These are phyloP conservation scores for Adrianichthys oophorus DNA, from an alignment of 2,797 vertebrate genomes.

Conservation along the genomic window DNA sequence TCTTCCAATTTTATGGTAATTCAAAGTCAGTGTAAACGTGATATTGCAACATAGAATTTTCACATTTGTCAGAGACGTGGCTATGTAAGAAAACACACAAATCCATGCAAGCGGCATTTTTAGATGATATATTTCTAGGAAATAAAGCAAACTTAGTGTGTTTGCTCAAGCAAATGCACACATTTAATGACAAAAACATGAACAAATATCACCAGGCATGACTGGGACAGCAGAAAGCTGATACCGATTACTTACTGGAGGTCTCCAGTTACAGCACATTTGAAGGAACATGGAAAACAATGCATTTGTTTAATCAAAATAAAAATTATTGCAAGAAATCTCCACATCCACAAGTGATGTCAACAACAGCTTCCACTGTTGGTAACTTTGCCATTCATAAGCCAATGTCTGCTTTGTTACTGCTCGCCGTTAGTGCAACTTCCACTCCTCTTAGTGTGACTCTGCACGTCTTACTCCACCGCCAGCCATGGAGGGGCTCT, in stretches of 20 bases:
- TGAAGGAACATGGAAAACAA: neutral
- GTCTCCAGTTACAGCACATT: constrained; percentile 16
- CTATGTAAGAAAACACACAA: neutral
- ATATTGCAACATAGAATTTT: constrained; percentile 6
- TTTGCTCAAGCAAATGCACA: constrained; percentile 7
- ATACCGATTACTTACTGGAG: constrained; percentile 3
- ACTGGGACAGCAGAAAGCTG: constrained; percentile 25
- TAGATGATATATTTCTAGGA: constrained; percentile 28
- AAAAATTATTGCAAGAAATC: constrained; percentile 50
- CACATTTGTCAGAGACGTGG: constrained; percentile 16
- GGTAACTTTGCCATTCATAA: constrained; percentile 56
- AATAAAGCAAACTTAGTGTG: constrained; percentile 24
- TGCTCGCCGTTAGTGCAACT: constrained; percentile 45
- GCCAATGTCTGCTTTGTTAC: constrained; percentile 62
- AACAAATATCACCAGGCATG: constrained; percentile 23
- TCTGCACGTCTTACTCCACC: constrained; percentile 55
- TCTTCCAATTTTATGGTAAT: constrained; percentile 1
- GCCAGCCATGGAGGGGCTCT: constrained; percentile 64
- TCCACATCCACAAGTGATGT: constrained; percentile 48
- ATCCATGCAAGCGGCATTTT: constrained; percentile 28
- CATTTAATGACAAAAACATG: constrained; percentile 7
- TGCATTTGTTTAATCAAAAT: constrained; percentile 19
- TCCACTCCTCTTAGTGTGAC: constrained; percentile 52
- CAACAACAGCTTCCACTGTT: constrained; percentile 41
- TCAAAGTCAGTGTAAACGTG: neutral